Base-by-base conservation (phyloP, 2,888 invertebrate genomes). In the Gisinianus flammeolus region DNA sequence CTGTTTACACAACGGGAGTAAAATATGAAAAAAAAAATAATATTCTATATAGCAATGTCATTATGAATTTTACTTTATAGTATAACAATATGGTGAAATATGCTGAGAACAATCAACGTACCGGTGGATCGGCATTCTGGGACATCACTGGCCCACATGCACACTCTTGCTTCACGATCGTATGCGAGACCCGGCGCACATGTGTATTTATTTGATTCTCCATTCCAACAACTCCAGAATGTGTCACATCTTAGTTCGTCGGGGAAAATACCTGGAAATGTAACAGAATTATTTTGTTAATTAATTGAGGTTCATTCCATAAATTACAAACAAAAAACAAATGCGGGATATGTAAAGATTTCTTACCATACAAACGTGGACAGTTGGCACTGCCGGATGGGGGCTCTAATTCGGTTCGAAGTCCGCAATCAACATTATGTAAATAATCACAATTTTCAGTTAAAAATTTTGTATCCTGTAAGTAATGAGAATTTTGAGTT, bases 191-290 rank as follows among this genome's bases (percentile, higher is more conserved):
- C 96, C 85, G 96, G 96, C 85, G 96, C 95, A 90, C 96, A 96
- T 88, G 96, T 95, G 89, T 96, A 96, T 86, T 94, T 91, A 86
- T 95, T 95, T 5, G 96, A 92, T 87, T 96, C 96, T 74, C 96
- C 96, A 88, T 95, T 95, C 96, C 96, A 96, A 88, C 96, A 96
- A 88, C 95, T 96, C 94, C 96, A 96, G 93, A 96, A 96, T 22
- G 94, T 93, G 88, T 95, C 94, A 87, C 96, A 96, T 88, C 95
- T 94, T 85, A 89, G 89, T 76, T 92, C 93, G 86, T 96, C 96
- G 82, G 95, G 89, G 91, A 96, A 96, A 89, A 96, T 96, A 86
- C 68, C 68, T 44, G 35, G 6, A n/a, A n/a, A n/a, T n/a, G n/a
- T 12, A 35, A 35, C 5, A 5, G 12, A 35, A 35, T 35, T 35